Evolutionary conservation across 2,797 vertebrate genomes (phyloP), one percentile per base, ranked within the genome.

Genomic region (Muscicapa comitata): DNA sequence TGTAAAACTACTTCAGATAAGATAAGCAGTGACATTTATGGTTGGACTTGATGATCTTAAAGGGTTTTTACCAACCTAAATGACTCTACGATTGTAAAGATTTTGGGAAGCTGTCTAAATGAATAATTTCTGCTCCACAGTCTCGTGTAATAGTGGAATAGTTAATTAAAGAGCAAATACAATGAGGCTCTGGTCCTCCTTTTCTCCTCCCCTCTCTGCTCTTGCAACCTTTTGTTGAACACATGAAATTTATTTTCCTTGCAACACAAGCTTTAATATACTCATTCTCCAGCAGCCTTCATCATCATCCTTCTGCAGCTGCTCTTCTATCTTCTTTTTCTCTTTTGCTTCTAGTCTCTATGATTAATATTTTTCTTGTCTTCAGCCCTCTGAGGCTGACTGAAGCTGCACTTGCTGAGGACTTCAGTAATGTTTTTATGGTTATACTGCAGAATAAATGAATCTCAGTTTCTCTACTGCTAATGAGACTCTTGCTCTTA

Each of bases 1-100:
- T 92, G 85, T 87, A 93, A 85, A 92, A 80, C 81, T 88, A 66
- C 92, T 96, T 88, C 51, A 86, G 92, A 96, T 96, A 96, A 96
- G 94, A 96, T 96, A 97, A 95, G 94, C 40, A 78, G 21, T 88
- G 84, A 79, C 70, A 80, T 80, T 81, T 86, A 76, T 65, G 63
- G 31, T 75, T 53, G 26, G 19, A 53, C 26, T 71, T 0, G 7
- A 59, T 71, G 51, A 71, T 59, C 45, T 42, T 76, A 48, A 65
- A 76, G 31, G 70, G n/a, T 51, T 70, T 71, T 58, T 81, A 48
- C 63, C 20, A 47, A 58, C 17, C 23, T 70, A 59, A 81, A 81
- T 76, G 58, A 42, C 33, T 43, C 23, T 65, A 4, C 25, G 14
- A 53, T 58, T 72, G 50, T 86, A 85, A 86, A 93, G 66, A 51